These are phyloP conservation scores for Burhinus bistriatus DNA, from an alignment of 2,113 vertebrate species.

Conservation along the genomic window DNA sequence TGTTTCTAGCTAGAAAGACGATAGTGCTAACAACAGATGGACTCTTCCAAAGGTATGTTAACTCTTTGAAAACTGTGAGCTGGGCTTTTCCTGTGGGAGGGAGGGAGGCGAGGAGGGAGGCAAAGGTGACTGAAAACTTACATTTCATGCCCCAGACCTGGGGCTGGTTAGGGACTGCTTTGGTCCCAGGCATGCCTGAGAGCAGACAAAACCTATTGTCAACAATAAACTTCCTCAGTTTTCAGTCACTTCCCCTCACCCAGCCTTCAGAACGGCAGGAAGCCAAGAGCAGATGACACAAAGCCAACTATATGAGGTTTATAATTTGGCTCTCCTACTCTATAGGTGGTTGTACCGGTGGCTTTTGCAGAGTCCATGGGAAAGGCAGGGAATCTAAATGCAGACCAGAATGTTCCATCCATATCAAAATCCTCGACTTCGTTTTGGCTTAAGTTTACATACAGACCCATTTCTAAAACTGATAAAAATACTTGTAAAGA, in stretches of 20 bases:
- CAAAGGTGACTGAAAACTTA: not conserved
- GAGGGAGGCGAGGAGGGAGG: not conserved
- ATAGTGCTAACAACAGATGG: not conserved
- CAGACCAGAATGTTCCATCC: not conserved
- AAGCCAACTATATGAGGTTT: not conserved
- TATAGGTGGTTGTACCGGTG: not conserved
- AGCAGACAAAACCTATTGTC: not conserved
- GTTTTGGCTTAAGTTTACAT: not conserved
- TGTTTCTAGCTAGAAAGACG: not conserved
- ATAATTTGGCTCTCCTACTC: not conserved
- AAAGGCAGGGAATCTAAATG: not conserved
- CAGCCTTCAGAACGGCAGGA: not conserved
- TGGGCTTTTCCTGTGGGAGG: not conserved
- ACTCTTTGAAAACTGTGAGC: not conserved
- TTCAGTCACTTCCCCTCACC: not conserved
- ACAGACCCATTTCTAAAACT: not conserved
- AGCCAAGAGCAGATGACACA: not conserved
- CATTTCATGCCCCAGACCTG: not conserved
- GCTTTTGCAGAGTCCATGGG: not conserved
- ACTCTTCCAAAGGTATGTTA: not conserved
- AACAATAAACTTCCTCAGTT: slow-evolving; percentile 40
- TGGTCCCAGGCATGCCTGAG: not conserved
- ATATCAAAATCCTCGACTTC: not conserved
- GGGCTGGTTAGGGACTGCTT: not conserved
- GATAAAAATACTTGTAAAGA: not conserved